A percentile compares a stretch with the other conserved stretches of the same genome.
phyloP scores from a whole-genome alignment of 2,888 invertebrate genomes.

The Hirtodrosophila cameraria region DNA sequence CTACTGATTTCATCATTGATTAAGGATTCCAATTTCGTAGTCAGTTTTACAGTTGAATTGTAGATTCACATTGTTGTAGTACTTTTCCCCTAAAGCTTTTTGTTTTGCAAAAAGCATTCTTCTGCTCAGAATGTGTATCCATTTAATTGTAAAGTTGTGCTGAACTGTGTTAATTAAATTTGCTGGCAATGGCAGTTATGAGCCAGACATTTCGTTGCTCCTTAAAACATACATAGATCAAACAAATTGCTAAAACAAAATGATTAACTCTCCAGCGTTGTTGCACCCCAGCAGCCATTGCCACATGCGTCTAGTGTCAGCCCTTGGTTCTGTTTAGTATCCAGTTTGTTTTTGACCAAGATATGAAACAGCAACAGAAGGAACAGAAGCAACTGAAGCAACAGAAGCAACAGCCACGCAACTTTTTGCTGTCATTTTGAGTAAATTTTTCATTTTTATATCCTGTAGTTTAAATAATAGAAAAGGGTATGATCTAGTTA shows the following conservation, averaged over 20 bases:
- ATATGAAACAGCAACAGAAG: slow-evolving; percentile 40
- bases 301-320: slow-evolving; percentile 39
- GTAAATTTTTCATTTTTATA: slow-evolving; percentile 67
- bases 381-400: slow-evolving; percentile 15
- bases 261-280: slow-evolving; percentile 62
- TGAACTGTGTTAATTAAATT: slow-evolving; percentile 42
- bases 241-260: slow-evolving; percentile 65
- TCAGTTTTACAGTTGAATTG: too few species aligned
- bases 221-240: slow-evolving; percentile 42
- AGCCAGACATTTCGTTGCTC: not conserved
- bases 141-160: slow-evolving; percentile 1
- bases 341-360: slow-evolving; percentile 30
- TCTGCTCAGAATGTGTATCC: slow-evolving; percentile 12
- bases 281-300: slow-evolving; percentile 6
- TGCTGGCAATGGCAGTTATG: slow-evolving; percentile 49
- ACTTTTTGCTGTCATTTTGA: slow-evolving; percentile 72
- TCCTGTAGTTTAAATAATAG: not conserved
- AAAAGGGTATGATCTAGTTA: not conserved
- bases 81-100: too few species aligned
- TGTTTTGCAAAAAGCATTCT: not conserved
- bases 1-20: too few species aligned
- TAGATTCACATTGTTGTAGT: too few species aligned
- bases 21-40: too few species aligned
- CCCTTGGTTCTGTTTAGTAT: slow-evolving; percentile 37
- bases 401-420: slow-evolving; percentile 43